Percentiles rank a stretch among this genome's conserved stretches.
phyloP scores from a whole-genome alignment of 2,113 vertebrate species.

The Falco punctatus region DNA sequence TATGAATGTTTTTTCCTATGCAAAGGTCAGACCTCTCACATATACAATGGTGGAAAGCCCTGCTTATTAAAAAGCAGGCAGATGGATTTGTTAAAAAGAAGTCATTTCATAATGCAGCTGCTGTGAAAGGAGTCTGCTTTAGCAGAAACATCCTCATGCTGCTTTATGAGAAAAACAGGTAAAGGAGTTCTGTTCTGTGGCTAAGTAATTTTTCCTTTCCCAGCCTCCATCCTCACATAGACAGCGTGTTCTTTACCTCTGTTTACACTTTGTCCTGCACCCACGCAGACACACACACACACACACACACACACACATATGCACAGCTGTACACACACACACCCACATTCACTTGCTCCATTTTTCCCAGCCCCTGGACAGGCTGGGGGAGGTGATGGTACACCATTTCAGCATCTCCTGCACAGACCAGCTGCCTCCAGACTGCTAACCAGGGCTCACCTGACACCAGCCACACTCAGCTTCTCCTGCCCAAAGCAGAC shows the following conservation, averaged over 20 bases:
- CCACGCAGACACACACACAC: neutral
- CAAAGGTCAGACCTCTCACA: constrained; percentile 79
- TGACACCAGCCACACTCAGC: neutral
- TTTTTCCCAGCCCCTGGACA: constrained; percentile 53
- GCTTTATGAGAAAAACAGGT: constrained; percentile 59
- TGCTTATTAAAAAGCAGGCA: constrained; percentile 70
- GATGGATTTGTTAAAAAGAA: constrained; percentile 69
- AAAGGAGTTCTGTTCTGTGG: constrained; percentile 22
- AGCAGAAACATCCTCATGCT: constrained; percentile 52
- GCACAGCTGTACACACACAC: neutral
- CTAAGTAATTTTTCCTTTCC: constrained; percentile 49
- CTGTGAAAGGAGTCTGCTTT: constrained; percentile 29
- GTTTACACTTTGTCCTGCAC: neutral
- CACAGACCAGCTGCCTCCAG: accelerated
- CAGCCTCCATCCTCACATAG: neutral
- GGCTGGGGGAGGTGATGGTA: constrained; percentile 33
- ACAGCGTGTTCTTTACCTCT: neutral
- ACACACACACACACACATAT: neutral
- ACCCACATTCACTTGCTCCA: neutral
- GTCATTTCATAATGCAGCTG: constrained; percentile 58
- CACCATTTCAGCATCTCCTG: neutral
- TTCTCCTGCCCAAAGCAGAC: neutral
- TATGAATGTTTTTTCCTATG: constrained; percentile 82
- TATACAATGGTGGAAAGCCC: constrained; percentile 65
- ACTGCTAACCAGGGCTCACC: neutral